Base-by-base conservation (phyloP, 1,140 invertebrate species). In the Trachymyrmex septentrionalis region DNA sequence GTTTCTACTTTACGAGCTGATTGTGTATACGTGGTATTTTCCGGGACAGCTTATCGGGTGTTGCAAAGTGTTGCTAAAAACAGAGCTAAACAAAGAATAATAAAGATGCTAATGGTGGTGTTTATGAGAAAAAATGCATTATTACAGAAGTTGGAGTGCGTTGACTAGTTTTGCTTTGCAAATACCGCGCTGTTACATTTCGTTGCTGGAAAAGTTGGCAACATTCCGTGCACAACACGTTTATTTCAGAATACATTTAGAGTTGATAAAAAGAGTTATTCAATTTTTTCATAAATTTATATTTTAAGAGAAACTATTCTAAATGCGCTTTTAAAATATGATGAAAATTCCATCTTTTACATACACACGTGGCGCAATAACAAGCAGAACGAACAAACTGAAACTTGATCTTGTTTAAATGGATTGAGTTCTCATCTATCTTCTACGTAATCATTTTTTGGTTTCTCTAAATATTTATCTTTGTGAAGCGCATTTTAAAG, bases 21-120 rank as follows among this genome's bases (percentile, higher is more conserved):
- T 78, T 78, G 44, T 63, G 10, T 44, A 10, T 44, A 66, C 72
- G 55, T 53, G 53, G 6, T 53, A 48, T 87, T 88, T 85, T 73
- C 48, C 12, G 14, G 14, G 21, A 82, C 63, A 63, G 73, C 66
- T 75, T 88, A 89, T 89, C 81, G 72, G 53, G 19, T 7, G 16
- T 1, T 14, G 69, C 59, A 73, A 73, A 84, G 12, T 84, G 19
- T n/a, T 75, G 24, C 7, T 50, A 48, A 63, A 61, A 81, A 81
- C 73, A 84, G 48, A 9, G 0, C 21, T 14, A 59, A 27, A 14
- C 19, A n/a, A n/a, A 77, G 24, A 75, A 80, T 53, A 61, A 59
- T 16, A 12, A 84, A 48, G 14, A 44, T 21, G 80, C 30, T 82
- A 82, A 73, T 73, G 38, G 19, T n/a, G 3, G 69, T 61, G 53